A percentile compares a stretch with the other conserved stretches of the same genome.
phyloP scores from a whole-genome alignment of 2,113 vertebrate species.

The Clupea harengus region DNA sequence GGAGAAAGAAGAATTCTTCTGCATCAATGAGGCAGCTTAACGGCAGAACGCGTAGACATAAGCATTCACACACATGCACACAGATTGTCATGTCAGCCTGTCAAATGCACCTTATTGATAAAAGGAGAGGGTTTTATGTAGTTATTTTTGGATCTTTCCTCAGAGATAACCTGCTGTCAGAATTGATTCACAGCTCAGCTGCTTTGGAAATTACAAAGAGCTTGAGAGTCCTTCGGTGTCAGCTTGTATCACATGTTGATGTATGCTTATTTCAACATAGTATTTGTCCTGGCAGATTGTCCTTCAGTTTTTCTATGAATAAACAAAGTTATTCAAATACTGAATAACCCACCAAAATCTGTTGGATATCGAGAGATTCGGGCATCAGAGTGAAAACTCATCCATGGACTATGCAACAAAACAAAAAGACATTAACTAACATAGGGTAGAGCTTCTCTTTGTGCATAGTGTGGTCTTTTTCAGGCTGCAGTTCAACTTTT shows the following conservation, averaged over 20 bases:
- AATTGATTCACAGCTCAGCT: neutral
- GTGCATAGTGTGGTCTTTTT: too few species aligned
- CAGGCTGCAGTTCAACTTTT: too few species aligned
- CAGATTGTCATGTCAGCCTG: neutral
- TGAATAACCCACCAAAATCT: neutral
- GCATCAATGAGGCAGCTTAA: neutral
- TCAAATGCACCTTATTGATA: neutral
- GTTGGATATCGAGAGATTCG: neutral
- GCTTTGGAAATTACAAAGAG: slow-evolving; percentile 4
- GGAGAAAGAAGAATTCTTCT: neutral
- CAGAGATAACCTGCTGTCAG: neutral
- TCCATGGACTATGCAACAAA: neutral
- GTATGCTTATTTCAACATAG: neutral
- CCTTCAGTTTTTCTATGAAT: neutral
- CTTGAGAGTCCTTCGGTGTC: slow-evolving; percentile 7
- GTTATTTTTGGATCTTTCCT: neutral
- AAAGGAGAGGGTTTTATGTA: neutral
- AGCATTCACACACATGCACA: neutral
- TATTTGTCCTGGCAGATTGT: neutral
- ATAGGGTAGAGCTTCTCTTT: too few species aligned
- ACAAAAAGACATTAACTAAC: neutral
- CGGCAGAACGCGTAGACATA: neutral
- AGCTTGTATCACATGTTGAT: neutral
- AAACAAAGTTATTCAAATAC: neutral
- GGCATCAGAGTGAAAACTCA: neutral